Evolutionary conservation across 2,113 vertebrate genomes (phyloP), one percentile per base, ranked within the genome.

Genomic region (Epinephelus lanceolatus): DNA sequence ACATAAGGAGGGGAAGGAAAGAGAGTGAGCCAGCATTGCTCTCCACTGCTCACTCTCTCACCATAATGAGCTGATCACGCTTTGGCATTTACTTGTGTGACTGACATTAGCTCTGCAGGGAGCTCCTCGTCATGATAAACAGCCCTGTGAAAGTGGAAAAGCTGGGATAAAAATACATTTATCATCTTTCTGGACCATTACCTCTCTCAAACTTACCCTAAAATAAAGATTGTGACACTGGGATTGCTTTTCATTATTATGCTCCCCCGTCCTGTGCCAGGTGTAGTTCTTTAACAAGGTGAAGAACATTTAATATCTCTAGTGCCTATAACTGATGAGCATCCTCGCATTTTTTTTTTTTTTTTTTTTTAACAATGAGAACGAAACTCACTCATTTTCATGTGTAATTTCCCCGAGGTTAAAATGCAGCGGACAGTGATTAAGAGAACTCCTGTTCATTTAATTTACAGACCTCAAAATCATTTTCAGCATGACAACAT

Each of bases 141-240:
- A 92, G 57, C 69, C 27, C 40, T 14, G 30, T 45, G 25, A 59
- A 78, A 70, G 47, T 63, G 62, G 19, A 76, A 87, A 76, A 82
- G 27, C 30, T n/a, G 3, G 27, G 73, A 81, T 72, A 72, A 75
- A 80, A 85, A 87, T 75, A 52, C 66, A 91, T 84, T 74, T 10
- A 81, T 88, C 68, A 84, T 88, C 68, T 71, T 71, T 56, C 74
- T 52, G 71, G 71, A 87, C 74, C 82, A 89, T 87, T 88, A 88
- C 21, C 51, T 57, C 60, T 49, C 72, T 69, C 62, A 79, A 80
- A 83, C 71, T 51, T 51, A 40, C 13, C 47, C 52, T 71, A 60
- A 76, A 87, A 86, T 84, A 88, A 65, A 72, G 56, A 85, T 52
- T 67, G 61, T 72, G 55, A 68, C 59, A 75, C 14, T 8, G 11